Evolutionary conservation across 2,888 invertebrate species (phyloP).

Genomic region (Teinopalpus imperialis): DNA sequence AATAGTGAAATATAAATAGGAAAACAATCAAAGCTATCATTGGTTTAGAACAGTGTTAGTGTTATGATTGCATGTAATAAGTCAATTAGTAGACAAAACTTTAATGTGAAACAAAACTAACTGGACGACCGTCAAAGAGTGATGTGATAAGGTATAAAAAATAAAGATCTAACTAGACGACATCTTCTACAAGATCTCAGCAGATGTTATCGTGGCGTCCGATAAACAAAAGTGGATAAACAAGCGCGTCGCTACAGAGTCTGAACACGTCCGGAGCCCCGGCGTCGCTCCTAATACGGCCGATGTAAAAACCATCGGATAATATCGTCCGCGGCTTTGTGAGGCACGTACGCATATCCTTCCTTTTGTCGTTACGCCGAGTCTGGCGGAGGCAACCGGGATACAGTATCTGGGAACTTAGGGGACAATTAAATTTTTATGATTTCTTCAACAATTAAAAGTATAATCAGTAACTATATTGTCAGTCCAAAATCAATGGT

Average conservation of each 20-base stretch:
- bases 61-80: too few relatives aligned
- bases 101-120: neutral
- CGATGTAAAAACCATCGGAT: conserved; percentile 54
- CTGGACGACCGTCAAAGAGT: neutral
- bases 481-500: too few relatives aligned
- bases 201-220: conserved; percentile 22
- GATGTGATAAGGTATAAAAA: conserved; percentile 20
- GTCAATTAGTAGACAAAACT: conserved; percentile 22
- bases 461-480: too few relatives aligned
- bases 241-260: conserved; percentile 37
- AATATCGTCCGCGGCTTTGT: conserved; percentile 70
- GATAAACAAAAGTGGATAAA: conserved; percentile 28
- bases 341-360: conserved; percentile 73
- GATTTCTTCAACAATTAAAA: neutral
- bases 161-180: conserved; percentile 23
- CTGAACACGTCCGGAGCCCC: conserved; percentile 43
- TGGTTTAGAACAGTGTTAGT: too few relatives aligned
- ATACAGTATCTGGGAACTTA: conserved; percentile 14
- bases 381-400: conserved; percentile 20
- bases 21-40: too few relatives aligned
- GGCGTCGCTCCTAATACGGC: conserved; percentile 60
- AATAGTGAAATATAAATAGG: too few relatives aligned
- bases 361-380: conserved; percentile 60
- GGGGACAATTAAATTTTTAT: conserved; percentile 17
- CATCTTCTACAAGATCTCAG: conserved; percentile 24